Conservation (phyloP, 1,140 invertebrate species). For the Lucilia sericata region DNA sequence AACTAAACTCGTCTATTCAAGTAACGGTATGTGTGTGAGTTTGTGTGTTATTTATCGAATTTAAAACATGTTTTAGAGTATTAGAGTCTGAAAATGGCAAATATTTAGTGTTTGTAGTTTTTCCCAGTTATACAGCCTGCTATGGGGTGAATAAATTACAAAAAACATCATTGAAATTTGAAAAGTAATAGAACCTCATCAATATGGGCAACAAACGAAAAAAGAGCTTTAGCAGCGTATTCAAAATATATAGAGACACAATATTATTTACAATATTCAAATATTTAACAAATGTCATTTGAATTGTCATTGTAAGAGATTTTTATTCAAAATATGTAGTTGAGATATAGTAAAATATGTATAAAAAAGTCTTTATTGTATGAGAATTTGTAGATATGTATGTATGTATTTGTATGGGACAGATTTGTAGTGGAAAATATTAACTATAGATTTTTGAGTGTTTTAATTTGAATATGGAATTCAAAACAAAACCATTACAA, state of each 20-base stretch:
- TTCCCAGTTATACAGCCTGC: background rate
- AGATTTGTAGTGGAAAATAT: no score
- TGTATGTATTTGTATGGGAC: no score
- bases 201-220: constrained; percentile 1
- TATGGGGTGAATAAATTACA: background rate
- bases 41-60: background rate
- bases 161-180: background rate
- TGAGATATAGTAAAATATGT: no score
- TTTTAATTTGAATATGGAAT: no score
- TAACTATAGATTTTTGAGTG: no score
- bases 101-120: no score
- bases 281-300: constrained; percentile 15
- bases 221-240: background rate
- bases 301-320: background rate
- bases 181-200: constrained; percentile 3
- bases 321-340: no score
- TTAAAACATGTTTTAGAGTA: constrained; percentile 11
- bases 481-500: no score
- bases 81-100: background rate
- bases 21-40: background rate
- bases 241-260: background rate
- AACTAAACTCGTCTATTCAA: background rate
- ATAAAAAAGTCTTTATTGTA: no score
- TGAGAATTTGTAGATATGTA: no score
- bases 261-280: background rate